Conservation (phyloP, 2,797 vertebrate genomes). For the Pseudomugil tenellus region DNA sequence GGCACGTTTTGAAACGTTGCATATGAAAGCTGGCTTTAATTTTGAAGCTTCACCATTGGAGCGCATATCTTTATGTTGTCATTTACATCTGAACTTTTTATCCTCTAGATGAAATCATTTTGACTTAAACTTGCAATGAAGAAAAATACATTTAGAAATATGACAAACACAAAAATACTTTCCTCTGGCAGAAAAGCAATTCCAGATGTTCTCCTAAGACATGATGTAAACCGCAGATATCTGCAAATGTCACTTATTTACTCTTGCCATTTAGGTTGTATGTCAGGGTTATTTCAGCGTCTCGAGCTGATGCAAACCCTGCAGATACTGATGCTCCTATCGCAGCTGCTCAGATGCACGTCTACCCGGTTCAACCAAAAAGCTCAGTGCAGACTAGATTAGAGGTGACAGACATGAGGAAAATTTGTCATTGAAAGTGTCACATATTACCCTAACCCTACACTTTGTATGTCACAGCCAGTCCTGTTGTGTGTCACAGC, state of each 20-base stretch:
- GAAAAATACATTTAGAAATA: not conserved
- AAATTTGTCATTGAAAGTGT: conserved; percentile 51
- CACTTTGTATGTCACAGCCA: conserved; percentile 52
- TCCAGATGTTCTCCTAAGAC: conserved; percentile 17
- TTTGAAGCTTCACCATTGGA: not conserved
- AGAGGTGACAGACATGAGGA: conserved; percentile 56
- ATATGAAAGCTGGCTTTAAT: not conserved
- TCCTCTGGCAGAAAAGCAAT: conserved; percentile 4
- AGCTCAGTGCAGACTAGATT: conserved; percentile 33
- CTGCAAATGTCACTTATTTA: conserved; percentile 42
- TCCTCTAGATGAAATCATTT: not conserved
- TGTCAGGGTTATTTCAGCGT: conserved; percentile 32
- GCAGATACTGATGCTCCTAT: conserved; percentile 41
- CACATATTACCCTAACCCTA: conserved; percentile 48
- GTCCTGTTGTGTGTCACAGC: conserved; percentile 65
- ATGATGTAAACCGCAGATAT: conserved; percentile 29
- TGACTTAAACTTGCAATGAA: not conserved
- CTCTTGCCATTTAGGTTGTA: conserved; percentile 29
- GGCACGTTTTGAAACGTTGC: not conserved
- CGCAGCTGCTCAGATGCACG: conserved; percentile 30
- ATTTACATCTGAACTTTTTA: not conserved
- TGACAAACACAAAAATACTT: conserved; percentile 13
- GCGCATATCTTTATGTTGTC: not conserved
- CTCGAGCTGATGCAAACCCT: conserved; percentile 31
- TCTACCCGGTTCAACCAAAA: conserved; percentile 26